A percentile compares a stretch with the other conserved stretches of the same genome.
phyloP scores from a whole-genome alignment of 2,888 invertebrate genomes.

The Sclerodermus sp. region DNA sequence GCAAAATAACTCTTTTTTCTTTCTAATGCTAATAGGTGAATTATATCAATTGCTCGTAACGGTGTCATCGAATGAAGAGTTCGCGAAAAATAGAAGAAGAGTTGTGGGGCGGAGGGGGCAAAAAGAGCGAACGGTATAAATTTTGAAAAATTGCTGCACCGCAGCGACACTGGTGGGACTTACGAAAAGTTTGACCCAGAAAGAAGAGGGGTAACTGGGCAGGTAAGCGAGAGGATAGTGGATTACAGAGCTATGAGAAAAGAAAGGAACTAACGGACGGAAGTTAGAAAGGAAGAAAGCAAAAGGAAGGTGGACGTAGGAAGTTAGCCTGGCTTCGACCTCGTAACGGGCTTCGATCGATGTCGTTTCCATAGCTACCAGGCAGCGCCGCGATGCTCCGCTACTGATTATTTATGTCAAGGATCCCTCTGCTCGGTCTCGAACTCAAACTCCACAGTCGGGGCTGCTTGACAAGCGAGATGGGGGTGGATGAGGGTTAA shows the following conservation, averaged over 20 bases:
- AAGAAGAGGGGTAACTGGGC: neutral
- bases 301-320: slow-evolving; percentile 9
- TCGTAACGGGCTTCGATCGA: slow-evolving; percentile 38
- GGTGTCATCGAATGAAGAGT: neutral
- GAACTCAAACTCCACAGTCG: slow-evolving; percentile 25
- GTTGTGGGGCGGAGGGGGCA: neutral
- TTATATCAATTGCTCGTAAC: no score
- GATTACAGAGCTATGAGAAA: neutral
- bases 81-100: neutral
- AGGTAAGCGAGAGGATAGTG: slow-evolving; percentile 1
- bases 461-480: neutral
- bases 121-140: neutral
- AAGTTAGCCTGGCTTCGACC: slow-evolving; percentile 23
- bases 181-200: neutral
- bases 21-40: no score
- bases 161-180: no score
- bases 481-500: neutral
- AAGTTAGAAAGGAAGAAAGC: neutral
- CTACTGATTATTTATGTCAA: slow-evolving; percentile 56
- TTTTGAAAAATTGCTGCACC: no score
- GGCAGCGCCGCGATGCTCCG: slow-evolving; percentile 39
- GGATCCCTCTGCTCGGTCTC: slow-evolving; percentile 38
- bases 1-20: no score
- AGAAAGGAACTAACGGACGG: no score
- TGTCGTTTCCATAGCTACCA: slow-evolving; percentile 36